A percentile compares a stretch with the other conserved stretches of the same genome.
These are phyloP conservation scores for Microcebus ravelobensis DNA, from an alignment of 2,113 vertebrate species.

Conservation along the genomic window DNA sequence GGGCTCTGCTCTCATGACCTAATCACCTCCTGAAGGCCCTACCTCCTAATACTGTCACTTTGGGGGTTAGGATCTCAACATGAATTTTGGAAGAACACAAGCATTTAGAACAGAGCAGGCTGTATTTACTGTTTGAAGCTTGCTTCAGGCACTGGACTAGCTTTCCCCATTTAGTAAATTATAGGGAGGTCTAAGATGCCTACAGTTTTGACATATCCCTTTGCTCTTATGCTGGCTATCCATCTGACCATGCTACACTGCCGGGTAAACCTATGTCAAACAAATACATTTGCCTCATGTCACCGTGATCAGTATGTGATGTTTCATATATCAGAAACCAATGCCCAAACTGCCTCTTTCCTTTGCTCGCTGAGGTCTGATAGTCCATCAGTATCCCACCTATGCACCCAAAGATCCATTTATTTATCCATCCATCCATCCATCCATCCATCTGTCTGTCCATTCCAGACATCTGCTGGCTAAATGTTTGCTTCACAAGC, in stretches of 20 bases:
- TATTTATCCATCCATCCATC: neutral
- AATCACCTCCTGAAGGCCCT: neutral
- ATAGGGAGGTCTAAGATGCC: neutral
- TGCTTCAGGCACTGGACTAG: neutral
- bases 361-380: neutral
- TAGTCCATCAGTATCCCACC: neutral
- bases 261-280: neutral
- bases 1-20: neutral
- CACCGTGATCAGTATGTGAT: neutral
- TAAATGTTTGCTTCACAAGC: neutral
- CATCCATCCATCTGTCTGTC: neutral
- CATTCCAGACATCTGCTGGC: neutral
- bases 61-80: neutral
- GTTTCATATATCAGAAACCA: constrained; percentile 32
- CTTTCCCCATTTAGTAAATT: neutral
- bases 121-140: neutral
- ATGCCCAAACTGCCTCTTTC: neutral
- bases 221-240: neutral
- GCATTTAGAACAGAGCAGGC: neutral
- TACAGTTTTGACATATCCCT: neutral
- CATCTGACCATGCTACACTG: neutral
- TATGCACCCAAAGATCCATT: neutral
- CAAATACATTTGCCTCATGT: neutral
- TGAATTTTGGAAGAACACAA: neutral
- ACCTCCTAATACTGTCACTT: neutral